A percentile compares a stretch with the other conserved stretches of the same genome.
Conservation (phyloP, 2,113 vertebrate genomes). For the Lophura nycthemera region DNA sequence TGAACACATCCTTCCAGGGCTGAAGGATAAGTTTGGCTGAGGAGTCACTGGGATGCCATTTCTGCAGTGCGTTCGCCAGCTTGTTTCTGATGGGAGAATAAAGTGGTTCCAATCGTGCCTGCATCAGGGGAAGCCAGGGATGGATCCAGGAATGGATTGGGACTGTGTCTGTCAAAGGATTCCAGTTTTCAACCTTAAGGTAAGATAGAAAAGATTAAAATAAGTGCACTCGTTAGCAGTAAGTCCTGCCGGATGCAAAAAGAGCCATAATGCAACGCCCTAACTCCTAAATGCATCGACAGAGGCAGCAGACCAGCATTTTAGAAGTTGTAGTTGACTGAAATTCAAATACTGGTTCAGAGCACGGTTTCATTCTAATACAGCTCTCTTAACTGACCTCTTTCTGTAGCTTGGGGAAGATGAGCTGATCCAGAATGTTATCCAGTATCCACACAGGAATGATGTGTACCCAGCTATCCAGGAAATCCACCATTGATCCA, state of each 20-base stretch:
- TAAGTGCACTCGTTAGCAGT: no score
- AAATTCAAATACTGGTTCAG: not conserved
- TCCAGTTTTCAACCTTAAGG: conserved; percentile 94
- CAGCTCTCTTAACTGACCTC: conserved; percentile 79
- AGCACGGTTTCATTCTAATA: rapidly evolving
- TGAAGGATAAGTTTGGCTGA: conserved; percentile 96
- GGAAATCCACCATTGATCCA: conserved; percentile 92
- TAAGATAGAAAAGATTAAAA: no score
- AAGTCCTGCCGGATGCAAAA: no score
- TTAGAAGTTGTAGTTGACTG: not conserved
- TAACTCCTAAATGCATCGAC: rapidly evolving
- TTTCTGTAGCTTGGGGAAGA: conserved; percentile 95
- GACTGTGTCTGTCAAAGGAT: conserved; percentile 95
- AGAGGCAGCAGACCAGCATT: rapidly evolving
- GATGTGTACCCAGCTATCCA: conserved; percentile 91
- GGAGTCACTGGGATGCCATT: conserved; percentile 96
- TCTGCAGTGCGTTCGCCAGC: conserved; percentile 91
- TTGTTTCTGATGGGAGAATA: conserved; percentile 96
- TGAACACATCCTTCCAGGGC: conserved; percentile 98
- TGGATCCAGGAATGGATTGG: conserved; percentile 99
- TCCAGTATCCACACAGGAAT: conserved; percentile 93
- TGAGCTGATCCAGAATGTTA: conserved; percentile 92
- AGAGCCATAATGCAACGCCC: no score
- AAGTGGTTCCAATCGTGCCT: conserved; percentile 89
- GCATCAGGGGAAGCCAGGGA: conserved; percentile 95